Percentiles rank a stretch among this genome's conserved stretches.
These are phyloP conservation scores for Tipula helvola DNA, from an alignment of 2,888 invertebrate genomes.

Conservation along the genomic window DNA sequence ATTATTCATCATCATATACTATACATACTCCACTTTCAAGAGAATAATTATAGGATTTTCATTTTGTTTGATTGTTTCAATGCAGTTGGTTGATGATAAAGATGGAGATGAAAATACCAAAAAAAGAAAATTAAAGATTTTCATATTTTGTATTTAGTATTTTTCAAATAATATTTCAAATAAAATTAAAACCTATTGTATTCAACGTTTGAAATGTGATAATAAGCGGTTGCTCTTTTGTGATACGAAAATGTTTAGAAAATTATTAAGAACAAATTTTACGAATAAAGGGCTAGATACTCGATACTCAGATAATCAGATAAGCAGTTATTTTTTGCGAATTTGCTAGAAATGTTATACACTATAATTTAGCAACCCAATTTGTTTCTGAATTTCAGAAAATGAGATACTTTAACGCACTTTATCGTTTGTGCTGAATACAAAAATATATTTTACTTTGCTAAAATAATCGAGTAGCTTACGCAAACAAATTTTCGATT, in stretches of 20 bases:
- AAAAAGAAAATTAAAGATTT: neutral
- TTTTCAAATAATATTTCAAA: neutral
- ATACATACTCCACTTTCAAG: neutral
- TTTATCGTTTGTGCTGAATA: too few relatives aligned
- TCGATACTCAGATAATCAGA: too few relatives aligned
- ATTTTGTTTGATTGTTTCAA: neutral
- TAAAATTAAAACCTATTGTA: conserved; percentile 1
- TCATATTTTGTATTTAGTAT: neutral
- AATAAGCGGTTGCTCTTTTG: neutral
- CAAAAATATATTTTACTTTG: too few relatives aligned
- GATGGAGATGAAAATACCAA: neutral
- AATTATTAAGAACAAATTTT: neutral
- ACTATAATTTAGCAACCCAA: too few relatives aligned
- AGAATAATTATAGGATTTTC: conserved; percentile 5
- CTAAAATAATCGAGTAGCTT: too few relatives aligned
- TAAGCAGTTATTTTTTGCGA: too few relatives aligned
- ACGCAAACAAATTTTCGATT: too few relatives aligned
- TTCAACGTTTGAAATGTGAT: neutral
- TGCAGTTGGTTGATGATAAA: neutral
- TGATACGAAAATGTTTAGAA: neutral
- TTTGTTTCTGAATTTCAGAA: too few relatives aligned
- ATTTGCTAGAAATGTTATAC: too few relatives aligned
- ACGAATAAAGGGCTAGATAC: neutral
- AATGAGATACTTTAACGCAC: too few relatives aligned
- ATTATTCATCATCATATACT: neutral